These are phyloP conservation scores for Sebastes flavidus DNA, from an alignment of 2,797 vertebrate species.

Conservation along the genomic window DNA sequence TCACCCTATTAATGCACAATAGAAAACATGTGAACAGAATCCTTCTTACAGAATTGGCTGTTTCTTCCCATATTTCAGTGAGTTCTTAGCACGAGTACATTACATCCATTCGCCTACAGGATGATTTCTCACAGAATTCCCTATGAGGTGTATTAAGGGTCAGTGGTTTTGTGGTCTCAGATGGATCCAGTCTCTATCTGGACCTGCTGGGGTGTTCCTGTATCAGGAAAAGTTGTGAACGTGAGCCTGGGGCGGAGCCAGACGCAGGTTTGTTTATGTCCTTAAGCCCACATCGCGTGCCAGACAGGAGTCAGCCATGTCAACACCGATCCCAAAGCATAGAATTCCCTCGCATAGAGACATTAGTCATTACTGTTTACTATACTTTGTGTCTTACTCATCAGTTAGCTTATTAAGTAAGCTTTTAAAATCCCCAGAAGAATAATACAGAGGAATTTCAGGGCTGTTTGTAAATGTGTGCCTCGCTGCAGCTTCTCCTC, in stretches of 20 bases:
- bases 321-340: slow-evolving; percentile 65
- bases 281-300: slow-evolving; percentile 75
- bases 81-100: not conserved
- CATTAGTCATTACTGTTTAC: slow-evolving; percentile 75
- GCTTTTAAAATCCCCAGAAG: slow-evolving; percentile 49
- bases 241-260: slow-evolving; percentile 36
- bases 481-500: slow-evolving; percentile 34
- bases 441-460: slow-evolving; percentile 57
- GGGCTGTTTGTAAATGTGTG: slow-evolving; percentile 35
- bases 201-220: slow-evolving; percentile 15
- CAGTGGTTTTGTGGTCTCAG: not conserved
- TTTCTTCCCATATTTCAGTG: not conserved
- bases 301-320: slow-evolving; percentile 72
- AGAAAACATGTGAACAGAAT: not conserved
- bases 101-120: not conserved
- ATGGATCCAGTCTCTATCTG: not conserved
- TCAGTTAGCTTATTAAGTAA: slow-evolving; percentile 63
- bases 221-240: slow-evolving; percentile 22
- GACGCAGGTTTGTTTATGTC: slow-evolving; percentile 73
- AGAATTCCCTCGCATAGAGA: slow-evolving; percentile 65
- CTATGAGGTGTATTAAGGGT: not conserved
- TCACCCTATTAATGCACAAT: not conserved
- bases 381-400: slow-evolving; percentile 65
- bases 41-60: not conserved
- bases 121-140: not conserved